Conservation (phyloP, 2,113 vertebrate species). For the Hemichromis elongatus region DNA sequence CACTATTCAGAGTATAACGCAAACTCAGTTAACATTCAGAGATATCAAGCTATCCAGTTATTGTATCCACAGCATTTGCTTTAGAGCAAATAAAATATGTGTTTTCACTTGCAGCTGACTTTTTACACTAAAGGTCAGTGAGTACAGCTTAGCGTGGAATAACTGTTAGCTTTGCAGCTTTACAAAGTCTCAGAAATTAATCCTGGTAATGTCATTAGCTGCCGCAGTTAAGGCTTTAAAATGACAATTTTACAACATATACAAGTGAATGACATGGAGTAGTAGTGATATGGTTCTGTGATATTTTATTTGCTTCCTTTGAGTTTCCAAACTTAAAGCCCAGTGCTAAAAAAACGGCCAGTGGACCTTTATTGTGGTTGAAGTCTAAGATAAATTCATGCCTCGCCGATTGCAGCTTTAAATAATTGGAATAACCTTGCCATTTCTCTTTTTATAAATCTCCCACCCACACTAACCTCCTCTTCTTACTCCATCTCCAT, state of each 20-base stretch:
- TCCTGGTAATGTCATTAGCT: background rate
- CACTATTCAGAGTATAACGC: background rate
- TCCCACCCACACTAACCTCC: background rate
- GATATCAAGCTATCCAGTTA: background rate
- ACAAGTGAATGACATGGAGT: background rate
- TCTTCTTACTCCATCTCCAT: background rate
- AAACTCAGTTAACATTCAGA: background rate
- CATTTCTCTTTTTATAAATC: background rate
- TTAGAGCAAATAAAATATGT: background rate
- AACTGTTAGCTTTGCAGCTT: background rate
- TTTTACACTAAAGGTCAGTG: background rate
- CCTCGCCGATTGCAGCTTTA: background rate
- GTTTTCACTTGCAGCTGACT: background rate
- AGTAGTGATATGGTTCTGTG: background rate
- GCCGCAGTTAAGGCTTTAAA: background rate
- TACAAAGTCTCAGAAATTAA: background rate
- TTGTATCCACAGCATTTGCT: background rate
- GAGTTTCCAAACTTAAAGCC: background rate
- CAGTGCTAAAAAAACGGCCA: background rate
- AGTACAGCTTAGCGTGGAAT: background rate
- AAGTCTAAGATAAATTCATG: background rate
- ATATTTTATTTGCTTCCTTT: background rate
- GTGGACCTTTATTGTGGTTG: background rate
- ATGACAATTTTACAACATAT: background rate
- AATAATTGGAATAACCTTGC: background rate